Evolutionary conservation across 2,113 vertebrate species (phyloP).

Genomic region (Tinamus guttatus): DNA sequence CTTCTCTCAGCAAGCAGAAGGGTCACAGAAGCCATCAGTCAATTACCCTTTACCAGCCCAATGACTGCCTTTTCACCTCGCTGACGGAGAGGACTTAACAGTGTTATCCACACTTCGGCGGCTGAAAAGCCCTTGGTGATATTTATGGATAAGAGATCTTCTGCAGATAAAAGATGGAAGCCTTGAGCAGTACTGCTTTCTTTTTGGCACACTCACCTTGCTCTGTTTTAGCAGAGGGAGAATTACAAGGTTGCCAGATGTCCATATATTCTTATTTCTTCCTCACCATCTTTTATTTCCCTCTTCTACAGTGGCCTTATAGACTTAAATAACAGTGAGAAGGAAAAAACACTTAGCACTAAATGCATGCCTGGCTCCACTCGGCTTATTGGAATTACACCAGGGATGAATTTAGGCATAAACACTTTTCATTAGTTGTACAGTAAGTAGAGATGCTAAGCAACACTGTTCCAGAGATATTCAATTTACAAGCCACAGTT

Average conservation of each 20-base stretch:
- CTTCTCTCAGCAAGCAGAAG: slow-evolving; percentile 16
- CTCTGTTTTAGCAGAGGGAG: background rate
- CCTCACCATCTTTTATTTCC: background rate
- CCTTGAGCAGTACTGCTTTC: background rate
- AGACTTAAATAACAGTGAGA: background rate
- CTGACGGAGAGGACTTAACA: slow-evolving; percentile 42
- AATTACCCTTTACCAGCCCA: slow-evolving; percentile 62
- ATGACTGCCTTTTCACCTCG: slow-evolving; percentile 52
- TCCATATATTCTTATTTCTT: background rate
- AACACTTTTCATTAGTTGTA: background rate
- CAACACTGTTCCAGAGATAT: background rate
- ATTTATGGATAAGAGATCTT: slow-evolving; percentile 43
- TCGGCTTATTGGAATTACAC: background rate
- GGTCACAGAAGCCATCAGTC: slow-evolving; percentile 58
- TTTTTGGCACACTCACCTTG: background rate
- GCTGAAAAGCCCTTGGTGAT: slow-evolving; percentile 39
- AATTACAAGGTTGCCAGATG: background rate
- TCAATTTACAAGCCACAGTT: background rate
- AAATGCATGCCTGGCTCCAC: background rate
- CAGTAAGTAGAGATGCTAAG: background rate
- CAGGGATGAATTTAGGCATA: background rate
- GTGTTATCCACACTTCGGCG: slow-evolving; percentile 49
- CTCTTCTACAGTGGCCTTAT: background rate
- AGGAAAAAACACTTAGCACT: background rate
- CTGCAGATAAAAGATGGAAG: background rate